phyloP scores from a whole-genome alignment of 2,113 vertebrate genomes.

The Sceloporus undulatus region DNA sequence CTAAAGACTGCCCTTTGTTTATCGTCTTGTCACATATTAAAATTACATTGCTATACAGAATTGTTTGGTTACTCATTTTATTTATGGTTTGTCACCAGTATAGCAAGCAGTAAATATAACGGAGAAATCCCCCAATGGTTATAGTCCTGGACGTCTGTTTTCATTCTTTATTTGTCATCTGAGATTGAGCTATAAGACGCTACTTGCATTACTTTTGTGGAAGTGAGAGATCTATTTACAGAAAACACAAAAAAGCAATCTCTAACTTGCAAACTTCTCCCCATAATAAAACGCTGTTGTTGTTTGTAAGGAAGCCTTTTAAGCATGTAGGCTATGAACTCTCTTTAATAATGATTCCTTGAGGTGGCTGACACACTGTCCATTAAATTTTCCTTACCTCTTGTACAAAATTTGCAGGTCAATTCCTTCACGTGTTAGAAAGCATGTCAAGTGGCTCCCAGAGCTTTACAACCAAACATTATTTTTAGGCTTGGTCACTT shows the following conservation, averaged over 20 bases:
- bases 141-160: conserved; percentile 65
- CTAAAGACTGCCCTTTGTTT: conserved; percentile 76
- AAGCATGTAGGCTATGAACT: conserved; percentile 44
- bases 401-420: conserved; percentile 57
- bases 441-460: conserved; percentile 6
- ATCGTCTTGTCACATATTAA: conserved; percentile 63
- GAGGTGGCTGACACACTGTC: background rate
- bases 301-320: conserved; percentile 22
- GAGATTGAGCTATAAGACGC: conserved; percentile 75
- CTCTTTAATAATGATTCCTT: conserved; percentile 36
- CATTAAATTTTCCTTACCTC: conserved; percentile 42
- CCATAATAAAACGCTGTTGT: too few relatives aligned
- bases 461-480: background rate
- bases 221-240: conserved; percentile 77
- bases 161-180: conserved; percentile 68
- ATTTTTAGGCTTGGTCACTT: conserved; percentile 56
- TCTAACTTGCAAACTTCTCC: conserved; percentile 44
- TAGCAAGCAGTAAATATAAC: conserved; percentile 49
- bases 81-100: conserved; percentile 6
- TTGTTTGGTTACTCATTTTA: conserved; percentile 26
- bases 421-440: conserved; percentile 70
- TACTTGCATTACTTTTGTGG: conserved; percentile 69
- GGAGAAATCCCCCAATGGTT: conserved; percentile 55
- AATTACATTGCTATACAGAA: conserved; percentile 46
- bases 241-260: conserved; percentile 78